phyloP scores from a whole-genome alignment of 1,140 invertebrate genomes.

The Bacillus rossius region DNA sequence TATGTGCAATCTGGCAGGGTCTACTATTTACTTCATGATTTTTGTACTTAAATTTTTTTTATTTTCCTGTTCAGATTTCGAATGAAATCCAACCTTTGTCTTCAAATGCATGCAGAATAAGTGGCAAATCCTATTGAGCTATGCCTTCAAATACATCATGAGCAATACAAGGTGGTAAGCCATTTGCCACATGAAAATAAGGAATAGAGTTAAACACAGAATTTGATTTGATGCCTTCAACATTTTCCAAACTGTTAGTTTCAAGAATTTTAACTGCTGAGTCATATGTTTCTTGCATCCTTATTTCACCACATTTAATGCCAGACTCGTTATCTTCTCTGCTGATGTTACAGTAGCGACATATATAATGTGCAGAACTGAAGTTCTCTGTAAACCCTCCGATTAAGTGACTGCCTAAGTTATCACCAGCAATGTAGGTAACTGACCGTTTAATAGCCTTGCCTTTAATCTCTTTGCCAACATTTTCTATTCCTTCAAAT shows the following conservation, averaged over 20 bases:
- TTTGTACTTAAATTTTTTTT: conserved; percentile 11
- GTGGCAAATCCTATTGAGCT: conserved; percentile 1
- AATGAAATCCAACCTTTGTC: conserved; percentile 9
- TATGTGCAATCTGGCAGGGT: neutral
- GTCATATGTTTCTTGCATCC: neutral
- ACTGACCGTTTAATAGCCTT: conserved; percentile 24
- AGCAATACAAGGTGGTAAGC: conserved; percentile 11
- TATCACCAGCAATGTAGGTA: conserved; percentile 31
- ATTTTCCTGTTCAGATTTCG: neutral
- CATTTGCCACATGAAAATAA: conserved; percentile 10
- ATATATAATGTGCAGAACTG: conserved; percentile 24
- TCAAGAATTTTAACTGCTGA: neutral
- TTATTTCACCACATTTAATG: neutral
- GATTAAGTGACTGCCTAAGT: conserved; percentile 28
- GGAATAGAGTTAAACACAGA: conserved; percentile 7
- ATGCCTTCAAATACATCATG: conserved; percentile 15
- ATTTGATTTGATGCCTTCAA: conserved; percentile 4
- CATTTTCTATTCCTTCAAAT: neutral
- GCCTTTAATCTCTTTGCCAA: neutral
- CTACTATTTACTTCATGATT: neutral
- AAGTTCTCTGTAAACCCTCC: conserved; percentile 31
- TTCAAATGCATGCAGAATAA: conserved; percentile 8
- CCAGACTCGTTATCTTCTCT: neutral
- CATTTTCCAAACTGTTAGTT: neutral
- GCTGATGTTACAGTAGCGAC: conserved; percentile 24